Base-by-base conservation (phyloP, 2,888 invertebrate species). In the Unio delphinus region DNA sequence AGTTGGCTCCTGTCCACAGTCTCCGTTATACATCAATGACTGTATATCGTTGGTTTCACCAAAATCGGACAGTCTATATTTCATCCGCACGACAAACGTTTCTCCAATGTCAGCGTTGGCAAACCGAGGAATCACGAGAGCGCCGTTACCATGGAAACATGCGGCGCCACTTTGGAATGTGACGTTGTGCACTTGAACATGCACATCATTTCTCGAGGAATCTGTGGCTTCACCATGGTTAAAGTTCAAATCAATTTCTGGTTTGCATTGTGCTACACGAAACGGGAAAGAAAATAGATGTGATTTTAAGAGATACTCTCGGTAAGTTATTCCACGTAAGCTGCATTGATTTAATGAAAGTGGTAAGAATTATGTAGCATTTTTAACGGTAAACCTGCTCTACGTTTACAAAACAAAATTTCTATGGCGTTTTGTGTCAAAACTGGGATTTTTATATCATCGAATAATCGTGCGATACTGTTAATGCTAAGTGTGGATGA, bases 81-180 rank as follows among this genome's bases (percentile, higher is more conserved):
- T 55, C 20, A 75, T 34, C 15, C 28, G 20, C 26, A 75, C 65
- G 15, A 70, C 70, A 20, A 77, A 45, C 45, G 63, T 67, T 11
- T 68, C 62, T 6, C 74, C 74, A 55, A 77, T 70, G 56, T 73
- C 68, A 8, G 67, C 71, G 61, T 77, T 77, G 17, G 75, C 64
- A 30, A 77, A 75, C 45, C 75, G 55, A 4, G 74, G 72, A 57
- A 77, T 63, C 20, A 75, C 67, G 4, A 77, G 56, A 3, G 70
- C 77, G 55, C 77, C 64, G 58, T 73, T 57, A 20, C 77, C 77
- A 61, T 73, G 23, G 65, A 75, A 77, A 68, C 77, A 77, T 11
- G 73, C 75, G 11, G 55, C 63, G 28, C 69, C 67, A 60, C 63
- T 61, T 8, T 55, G 57, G 28, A 69, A 58, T 26, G 73, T 69